Evolutionary conservation across 1,140 invertebrate species (phyloP).

Genomic region (Limonius californicus): DNA sequence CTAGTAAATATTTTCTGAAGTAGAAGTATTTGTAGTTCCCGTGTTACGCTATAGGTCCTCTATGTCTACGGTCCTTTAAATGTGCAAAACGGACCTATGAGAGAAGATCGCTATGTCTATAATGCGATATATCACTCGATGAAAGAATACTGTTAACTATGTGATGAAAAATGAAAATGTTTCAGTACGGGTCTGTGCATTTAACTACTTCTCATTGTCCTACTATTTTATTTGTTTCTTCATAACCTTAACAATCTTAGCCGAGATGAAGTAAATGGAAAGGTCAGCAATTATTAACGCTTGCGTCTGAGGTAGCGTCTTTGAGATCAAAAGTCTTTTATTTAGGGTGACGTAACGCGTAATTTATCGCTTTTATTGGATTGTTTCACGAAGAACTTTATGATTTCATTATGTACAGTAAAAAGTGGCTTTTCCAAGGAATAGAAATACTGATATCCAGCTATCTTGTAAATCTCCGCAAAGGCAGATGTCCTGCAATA

Average conservation of each 20-base stretch:
- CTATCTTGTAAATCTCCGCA: not conserved
- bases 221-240: too few species aligned
- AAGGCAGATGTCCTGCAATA: constrained; percentile 1
- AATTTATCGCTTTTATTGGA: not conserved
- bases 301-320: not conserved
- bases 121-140: too few species aligned
- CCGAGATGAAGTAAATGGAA: not conserved
- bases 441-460: not conserved
- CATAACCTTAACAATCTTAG: not conserved
- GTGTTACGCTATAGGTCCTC: too few species aligned
- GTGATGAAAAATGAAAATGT: too few species aligned
- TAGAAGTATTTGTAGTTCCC: too few species aligned
- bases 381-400: not conserved
- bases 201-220: too few species aligned
- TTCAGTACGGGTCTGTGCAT: too few species aligned
- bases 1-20: too few species aligned
- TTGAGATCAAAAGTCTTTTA: not conserved
- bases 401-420: not conserved
- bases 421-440: not conserved
- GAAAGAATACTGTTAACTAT: too few species aligned
- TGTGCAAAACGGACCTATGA: too few species aligned
- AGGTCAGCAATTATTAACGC: not conserved
- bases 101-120: too few species aligned
- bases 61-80: too few species aligned
- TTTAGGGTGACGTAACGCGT: not conserved